Base-by-base conservation (phyloP, 37 sponge, comb jelly and placozoan genomes). In the Dysidea cf. avara region DNA sequence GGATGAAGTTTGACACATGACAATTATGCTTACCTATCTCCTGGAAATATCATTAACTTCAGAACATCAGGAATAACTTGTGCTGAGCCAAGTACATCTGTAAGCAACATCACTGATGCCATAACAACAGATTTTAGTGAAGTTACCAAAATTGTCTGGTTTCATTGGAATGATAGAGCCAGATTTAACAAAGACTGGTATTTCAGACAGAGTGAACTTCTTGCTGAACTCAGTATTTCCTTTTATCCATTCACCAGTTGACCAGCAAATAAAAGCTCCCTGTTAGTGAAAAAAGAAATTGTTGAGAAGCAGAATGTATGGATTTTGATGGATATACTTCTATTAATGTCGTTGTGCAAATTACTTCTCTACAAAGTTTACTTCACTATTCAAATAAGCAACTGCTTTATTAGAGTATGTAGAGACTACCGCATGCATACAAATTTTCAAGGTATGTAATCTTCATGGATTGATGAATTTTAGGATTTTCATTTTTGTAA, bases 121-220 rank as follows among this genome's bases (percentile, higher is more conserved):
- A 3, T 38, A 49, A 61, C 18, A 18, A 3, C 28, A 7, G 2
- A 3, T 33, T 31, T 5, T 11, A 34, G 35, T 63, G 7, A 13
- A 62, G 4, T 56, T 35, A 80, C 80, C 51, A 22, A 62, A 73
- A 57, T 74, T 75, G 46, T 74, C 76, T 37, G 76, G 71, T 51
- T 70, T 68, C 72, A 86, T 72, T 43, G 87, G 75, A 36, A 86
- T 69, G 53, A 86, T 80, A 43, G 60, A 30, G 2, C 87, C 87
- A 58, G 59, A 75, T 48, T 43, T 50, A 22, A 49, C 81, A 86
- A 72, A 86, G 35, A 86, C 61, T 22, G 87, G 81, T 35, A 86
- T 86, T 64, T 86, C 87, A 39, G 59, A 36, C 17, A 86, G 69
- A 13, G 81, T 74, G 64, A 49, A 86, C 51, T 34, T 58, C 28